phyloP scores from a whole-genome alignment of 2,888 invertebrate genomes.

The Ctenicera cuprea region DNA sequence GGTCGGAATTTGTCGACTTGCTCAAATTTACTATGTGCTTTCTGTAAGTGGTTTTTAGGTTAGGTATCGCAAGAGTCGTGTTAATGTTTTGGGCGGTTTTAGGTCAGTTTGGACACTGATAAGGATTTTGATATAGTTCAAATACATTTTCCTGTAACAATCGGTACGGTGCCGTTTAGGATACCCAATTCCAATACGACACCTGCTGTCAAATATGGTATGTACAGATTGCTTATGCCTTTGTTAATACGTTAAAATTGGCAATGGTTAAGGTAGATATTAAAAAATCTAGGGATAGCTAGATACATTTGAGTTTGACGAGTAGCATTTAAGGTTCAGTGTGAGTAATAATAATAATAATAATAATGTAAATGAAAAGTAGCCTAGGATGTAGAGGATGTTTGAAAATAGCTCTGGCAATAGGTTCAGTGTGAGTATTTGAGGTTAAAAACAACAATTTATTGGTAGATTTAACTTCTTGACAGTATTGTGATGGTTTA shows the following conservation, averaged over 20 bases:
- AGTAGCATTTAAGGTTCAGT: too few species aligned
- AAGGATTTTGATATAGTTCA: slow-evolving; percentile 82
- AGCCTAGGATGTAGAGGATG: too few species aligned
- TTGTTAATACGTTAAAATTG: too few species aligned
- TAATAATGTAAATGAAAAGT: too few species aligned
- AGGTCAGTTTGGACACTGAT: slow-evolving; percentile 83
- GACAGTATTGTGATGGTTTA: background rate
- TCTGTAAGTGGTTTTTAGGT: slow-evolving; percentile 74
- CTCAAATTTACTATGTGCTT: slow-evolving; percentile 81
- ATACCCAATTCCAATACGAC: slow-evolving; percentile 79
- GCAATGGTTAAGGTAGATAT: too few species aligned
- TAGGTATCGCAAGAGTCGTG: background rate
- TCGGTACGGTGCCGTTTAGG: slow-evolving; percentile 84
- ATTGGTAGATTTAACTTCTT: too few species aligned
- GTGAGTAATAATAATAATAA: too few species aligned
- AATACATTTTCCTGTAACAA: slow-evolving; percentile 84
- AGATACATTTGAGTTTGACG: too few species aligned
- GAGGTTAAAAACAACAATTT: too few species aligned
- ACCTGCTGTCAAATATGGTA: slow-evolving; percentile 80
- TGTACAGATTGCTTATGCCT: slow-evolving; percentile 51
- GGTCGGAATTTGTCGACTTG: slow-evolving; percentile 81
- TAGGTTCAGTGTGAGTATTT: too few species aligned
- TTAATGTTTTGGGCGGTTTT: slow-evolving; percentile 43
- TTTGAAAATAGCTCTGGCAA: too few species aligned
- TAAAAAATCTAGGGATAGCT: too few species aligned